phyloP scores from a whole-genome alignment of 2,797 vertebrate species.

The Anisognathus igniventris region DNA sequence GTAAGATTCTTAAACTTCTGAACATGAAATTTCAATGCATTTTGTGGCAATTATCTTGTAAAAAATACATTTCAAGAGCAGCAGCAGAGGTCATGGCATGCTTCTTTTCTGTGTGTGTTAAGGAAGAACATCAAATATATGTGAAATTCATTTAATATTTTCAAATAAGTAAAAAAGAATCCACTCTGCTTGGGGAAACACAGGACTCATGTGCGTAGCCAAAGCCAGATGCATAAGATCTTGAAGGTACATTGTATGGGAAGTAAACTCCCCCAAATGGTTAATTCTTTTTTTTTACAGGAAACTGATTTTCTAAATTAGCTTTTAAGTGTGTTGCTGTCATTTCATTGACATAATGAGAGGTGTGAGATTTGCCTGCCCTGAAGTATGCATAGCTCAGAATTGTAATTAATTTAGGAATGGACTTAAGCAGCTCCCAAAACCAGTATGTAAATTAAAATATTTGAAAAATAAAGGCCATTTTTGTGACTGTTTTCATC shows the following conservation, averaged over 20 bases:
- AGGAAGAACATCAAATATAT: neutral
- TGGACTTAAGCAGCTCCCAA: neutral
- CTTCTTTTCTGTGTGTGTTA: neutral
- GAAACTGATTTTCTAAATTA: neutral
- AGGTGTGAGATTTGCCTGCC: neutral
- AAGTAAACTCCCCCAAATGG: neutral
- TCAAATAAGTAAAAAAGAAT: neutral
- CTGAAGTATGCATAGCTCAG: neutral
- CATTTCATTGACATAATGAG: neutral
- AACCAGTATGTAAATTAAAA: conserved; percentile 1
- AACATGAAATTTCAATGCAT: neutral
- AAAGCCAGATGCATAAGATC: neutral
- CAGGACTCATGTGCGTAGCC: neutral
- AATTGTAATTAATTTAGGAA: neutral
- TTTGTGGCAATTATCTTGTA: neutral
- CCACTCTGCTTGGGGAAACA: neutral
- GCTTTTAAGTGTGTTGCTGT: neutral
- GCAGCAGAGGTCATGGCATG: neutral
- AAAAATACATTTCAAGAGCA: neutral
- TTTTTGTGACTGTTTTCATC: neutral
- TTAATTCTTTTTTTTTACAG: neutral
- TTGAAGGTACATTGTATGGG: neutral
- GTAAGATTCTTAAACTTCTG: neutral
- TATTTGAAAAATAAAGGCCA: neutral
- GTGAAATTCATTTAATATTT: neutral